A percentile compares a stretch with the other conserved stretches of the same genome.
These are phyloP conservation scores for Equus przewalskii DNA, from an alignment of 2,113 vertebrate genomes.

Conservation along the genomic window DNA sequence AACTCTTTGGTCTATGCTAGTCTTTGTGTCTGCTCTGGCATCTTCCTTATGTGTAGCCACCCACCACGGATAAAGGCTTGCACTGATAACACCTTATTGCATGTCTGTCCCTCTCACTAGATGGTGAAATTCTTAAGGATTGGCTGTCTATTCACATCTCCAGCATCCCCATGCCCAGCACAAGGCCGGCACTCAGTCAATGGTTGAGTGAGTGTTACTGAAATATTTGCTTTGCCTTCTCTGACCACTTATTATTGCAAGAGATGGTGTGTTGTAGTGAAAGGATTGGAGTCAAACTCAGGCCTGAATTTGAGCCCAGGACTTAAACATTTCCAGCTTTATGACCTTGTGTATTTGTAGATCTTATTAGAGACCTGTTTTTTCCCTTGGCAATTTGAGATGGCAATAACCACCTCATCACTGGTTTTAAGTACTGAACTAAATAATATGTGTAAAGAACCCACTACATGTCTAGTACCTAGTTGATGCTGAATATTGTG, in stretches of 20 bases:
- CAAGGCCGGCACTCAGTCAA: not conserved
- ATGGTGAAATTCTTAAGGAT: too few relatives aligned
- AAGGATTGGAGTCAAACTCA: not conserved
- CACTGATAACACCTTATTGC: accelerated
- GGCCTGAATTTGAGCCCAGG: not conserved
- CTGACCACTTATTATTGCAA: not conserved
- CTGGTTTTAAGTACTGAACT: not conserved
- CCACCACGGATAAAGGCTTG: accelerated
- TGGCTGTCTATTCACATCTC: not conserved
- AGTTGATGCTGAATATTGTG: not conserved
- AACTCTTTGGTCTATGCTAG: not conserved
- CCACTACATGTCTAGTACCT: not conserved
- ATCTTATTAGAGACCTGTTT: not conserved
- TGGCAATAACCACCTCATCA: not conserved
- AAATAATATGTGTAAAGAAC: not conserved
- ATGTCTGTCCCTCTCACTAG: too few relatives aligned
- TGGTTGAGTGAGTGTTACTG: not conserved
- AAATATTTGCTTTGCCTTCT: not conserved
- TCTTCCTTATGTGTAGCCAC: not conserved
- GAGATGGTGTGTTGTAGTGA: not conserved
- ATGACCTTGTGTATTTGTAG: not conserved
- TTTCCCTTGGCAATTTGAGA: not conserved
- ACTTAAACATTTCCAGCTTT: not conserved
- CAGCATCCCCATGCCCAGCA: not conserved
- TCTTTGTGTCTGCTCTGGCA: not conserved